Base-by-base conservation (phyloP, 2,888 invertebrate genomes). In the Salticus scenicus region DNA sequence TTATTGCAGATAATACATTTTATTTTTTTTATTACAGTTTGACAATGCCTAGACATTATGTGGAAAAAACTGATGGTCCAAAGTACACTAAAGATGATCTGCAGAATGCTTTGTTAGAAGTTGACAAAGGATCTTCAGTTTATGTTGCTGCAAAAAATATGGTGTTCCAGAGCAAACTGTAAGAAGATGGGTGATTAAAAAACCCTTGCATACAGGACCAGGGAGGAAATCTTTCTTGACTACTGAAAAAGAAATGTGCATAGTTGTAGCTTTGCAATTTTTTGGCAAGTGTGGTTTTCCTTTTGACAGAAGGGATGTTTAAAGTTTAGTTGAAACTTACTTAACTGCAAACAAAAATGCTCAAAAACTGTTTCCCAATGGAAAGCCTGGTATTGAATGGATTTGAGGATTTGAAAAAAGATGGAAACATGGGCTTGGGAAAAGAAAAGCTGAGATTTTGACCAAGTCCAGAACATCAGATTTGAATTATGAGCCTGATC, bases 31-130 rank as follows among this genome's bases (percentile, higher is more conserved):
- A 7, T 57, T 57, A 2, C 57, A 57, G 57, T 57, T 57, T 57
- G 57, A 57, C 57, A 57, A 57, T n/a, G n/a, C 57, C 57, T 57
- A n/a, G 57, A 57, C 57, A 57, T 57, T 57, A 67, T 28, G 67
- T 67, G 30, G 28, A 31, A 28, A 67, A 67, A 31, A 67, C 67
- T 67, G 14, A 12, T 67, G 67, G 33, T 67, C 57, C 57, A 57
- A 67, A 28, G 33, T 67, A 67, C 67, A 31, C 67, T 31, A 10
- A 7, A 31, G 67, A 28, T 31, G 30, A 28, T n/a, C 28, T 67
- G 33, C 67, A 27, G 30, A 31, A 31, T 28, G 67, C 67, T 31
- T 31, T 67, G 30, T 67, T 67, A 31, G 67, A 67, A 5, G 67
- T 67, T 8, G 67, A 67, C 12, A 67, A 67, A 67, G 67, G 67